A percentile compares a stretch with the other conserved stretches of the same genome.
Conservation (phyloP, 2,113 vertebrate genomes). For the Probosciger aterrimus region DNA sequence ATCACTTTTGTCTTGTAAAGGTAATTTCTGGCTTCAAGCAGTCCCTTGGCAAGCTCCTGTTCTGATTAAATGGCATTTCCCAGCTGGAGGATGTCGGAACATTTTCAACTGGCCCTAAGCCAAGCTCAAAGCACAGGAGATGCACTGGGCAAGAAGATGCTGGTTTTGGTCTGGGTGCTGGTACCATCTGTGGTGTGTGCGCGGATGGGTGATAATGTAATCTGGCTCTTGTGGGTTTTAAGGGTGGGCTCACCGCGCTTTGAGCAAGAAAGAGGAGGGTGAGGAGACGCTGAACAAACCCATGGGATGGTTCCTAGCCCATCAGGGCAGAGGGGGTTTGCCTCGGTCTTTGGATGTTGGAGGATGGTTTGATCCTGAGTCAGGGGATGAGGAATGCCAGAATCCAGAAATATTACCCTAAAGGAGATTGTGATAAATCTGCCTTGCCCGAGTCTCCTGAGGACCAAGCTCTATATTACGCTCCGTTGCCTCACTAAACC, state of each 20-base stretch:
- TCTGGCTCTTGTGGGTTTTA: not conserved
- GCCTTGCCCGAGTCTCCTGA: not conserved
- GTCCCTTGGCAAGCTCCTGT: constrained; percentile 23
- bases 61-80: constrained; percentile 47
- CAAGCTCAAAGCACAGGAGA: fast-evolving
- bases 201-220: not conserved
- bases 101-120: constrained; percentile 19
- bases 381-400: not conserved
- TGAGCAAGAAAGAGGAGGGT: not conserved
- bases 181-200: not conserved
- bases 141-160: not conserved
- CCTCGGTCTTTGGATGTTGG: not conserved
- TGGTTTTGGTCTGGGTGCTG: not conserved
- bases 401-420: not conserved
- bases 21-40: not conserved
- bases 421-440: not conserved
- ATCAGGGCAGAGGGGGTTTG: not conserved
- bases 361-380: not conserved
- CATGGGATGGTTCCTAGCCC: not conserved
- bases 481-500: not conserved
- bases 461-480: not conserved
- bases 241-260: not conserved
- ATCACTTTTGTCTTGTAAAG: constrained; percentile 5
- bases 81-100: constrained; percentile 47
- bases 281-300: not conserved